Conservation (phyloP, 2,113 vertebrate species). For the Madoqua kirkii region DNA sequence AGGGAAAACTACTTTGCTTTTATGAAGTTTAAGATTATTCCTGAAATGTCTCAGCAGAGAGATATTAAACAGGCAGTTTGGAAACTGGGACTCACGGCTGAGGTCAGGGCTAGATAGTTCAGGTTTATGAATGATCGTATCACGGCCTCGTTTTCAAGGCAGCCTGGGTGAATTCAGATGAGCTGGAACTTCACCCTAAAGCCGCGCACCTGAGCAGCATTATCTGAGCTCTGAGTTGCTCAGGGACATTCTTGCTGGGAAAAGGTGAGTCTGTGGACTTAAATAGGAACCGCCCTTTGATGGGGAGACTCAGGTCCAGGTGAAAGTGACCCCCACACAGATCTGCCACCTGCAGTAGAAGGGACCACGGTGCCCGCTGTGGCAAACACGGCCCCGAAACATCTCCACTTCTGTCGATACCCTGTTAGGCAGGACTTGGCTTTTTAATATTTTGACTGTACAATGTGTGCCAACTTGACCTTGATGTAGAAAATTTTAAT, state of each 20-base stretch:
- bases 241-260: background rate
- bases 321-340: background rate
- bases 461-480: constrained; percentile 78
- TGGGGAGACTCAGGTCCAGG: background rate
- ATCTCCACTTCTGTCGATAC: constrained; percentile 69
- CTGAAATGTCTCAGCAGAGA: background rate
- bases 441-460: constrained; percentile 80
- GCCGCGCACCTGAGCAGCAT: accelerated
- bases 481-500: constrained; percentile 85
- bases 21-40: background rate
- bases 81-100: background rate
- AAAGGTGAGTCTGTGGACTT: background rate
- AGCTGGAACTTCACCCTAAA: background rate
- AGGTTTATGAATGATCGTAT: accelerated
- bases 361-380: constrained; percentile 30
- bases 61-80: too few species aligned
- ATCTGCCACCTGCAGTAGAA: constrained; percentile 20
- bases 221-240: background rate
- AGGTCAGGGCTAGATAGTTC: background rate
- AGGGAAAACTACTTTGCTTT: background rate
- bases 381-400: constrained; percentile 56
- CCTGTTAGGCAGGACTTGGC: constrained; percentile 76
- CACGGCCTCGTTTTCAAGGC: accelerated
- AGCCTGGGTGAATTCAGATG: background rate
- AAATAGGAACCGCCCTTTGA: background rate